A percentile compares a stretch with the other conserved stretches of the same genome.
Evolutionary conservation across 2,797 vertebrate species (phyloP).

Genomic region (Clarias laeviceps): DNA sequence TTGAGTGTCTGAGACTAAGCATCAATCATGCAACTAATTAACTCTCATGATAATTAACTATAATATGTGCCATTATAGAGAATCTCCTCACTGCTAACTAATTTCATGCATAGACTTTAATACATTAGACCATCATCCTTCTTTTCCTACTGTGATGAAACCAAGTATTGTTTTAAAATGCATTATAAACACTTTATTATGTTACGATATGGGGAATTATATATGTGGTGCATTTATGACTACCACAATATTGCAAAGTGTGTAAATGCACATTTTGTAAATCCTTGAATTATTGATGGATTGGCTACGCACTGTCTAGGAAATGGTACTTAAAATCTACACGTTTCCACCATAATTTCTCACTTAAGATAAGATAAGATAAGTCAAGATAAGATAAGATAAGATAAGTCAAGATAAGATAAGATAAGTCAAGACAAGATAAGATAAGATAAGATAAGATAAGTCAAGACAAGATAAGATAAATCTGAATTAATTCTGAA

Average conservation of each 20-base stretch:
- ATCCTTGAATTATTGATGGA: no score
- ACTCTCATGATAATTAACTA: slow-evolving; percentile 76
- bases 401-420: no score
- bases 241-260: no score
- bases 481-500: no score
- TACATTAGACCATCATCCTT: slow-evolving; percentile 67
- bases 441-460: no score
- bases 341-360: no score
- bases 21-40: slow-evolving; percentile 80
- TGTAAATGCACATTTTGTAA: not conserved
- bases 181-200: slow-evolving; percentile 68
- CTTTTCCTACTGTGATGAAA: slow-evolving; percentile 63
- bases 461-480: no score
- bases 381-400: no score
- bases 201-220: slow-evolving; percentile 40
- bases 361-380: no score
- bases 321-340: no score
- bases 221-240: not conserved
- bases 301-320: no score
- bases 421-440: no score
- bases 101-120: slow-evolving; percentile 69
- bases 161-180: slow-evolving; percentile 63
- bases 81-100: slow-evolving; percentile 69
- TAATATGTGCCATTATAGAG: slow-evolving; percentile 76
- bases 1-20: slow-evolving; percentile 71